Conservation (phyloP, 2,797 vertebrate genomes). For the Lutjanus campechanus region DNA sequence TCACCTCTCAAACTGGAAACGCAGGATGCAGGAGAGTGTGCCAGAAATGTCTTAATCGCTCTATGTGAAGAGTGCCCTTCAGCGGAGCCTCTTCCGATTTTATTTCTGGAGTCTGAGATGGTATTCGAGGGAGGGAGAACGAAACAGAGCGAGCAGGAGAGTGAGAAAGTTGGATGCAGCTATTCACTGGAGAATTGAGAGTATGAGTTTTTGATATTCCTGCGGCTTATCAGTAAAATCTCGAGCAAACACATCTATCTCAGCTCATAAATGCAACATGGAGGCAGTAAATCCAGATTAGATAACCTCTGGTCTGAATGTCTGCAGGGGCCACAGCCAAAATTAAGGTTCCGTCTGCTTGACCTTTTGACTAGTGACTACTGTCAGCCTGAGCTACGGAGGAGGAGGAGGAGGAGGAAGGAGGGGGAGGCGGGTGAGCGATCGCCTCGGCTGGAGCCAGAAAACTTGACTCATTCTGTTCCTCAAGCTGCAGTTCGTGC, state of each 20-base stretch:
- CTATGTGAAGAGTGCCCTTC: slow-evolving; percentile 73
- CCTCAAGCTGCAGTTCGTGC: slow-evolving; percentile 42
- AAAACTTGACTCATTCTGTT: slow-evolving; percentile 48
- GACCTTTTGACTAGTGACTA: slow-evolving; percentile 63
- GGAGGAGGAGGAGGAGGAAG: not conserved
- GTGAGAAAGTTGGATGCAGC: slow-evolving; percentile 43
- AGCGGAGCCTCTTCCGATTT: slow-evolving; percentile 66
- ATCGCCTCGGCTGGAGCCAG: slow-evolving; percentile 21
- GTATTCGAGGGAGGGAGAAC: slow-evolving; percentile 36
- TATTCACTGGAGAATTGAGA: slow-evolving; percentile 52
- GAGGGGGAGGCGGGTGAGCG: not conserved
- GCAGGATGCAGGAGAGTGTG: slow-evolving; percentile 59
- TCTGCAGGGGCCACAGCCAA: slow-evolving; percentile 52
- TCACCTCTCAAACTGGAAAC: slow-evolving; percentile 72
- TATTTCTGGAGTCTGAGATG: slow-evolving; percentile 66
- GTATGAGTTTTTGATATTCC: slow-evolving; percentile 69
- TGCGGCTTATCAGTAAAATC: slow-evolving; percentile 64
- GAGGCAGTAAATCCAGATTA: slow-evolving; percentile 67
- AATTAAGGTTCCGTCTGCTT: slow-evolving; percentile 56
- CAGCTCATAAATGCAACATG: slow-evolving; percentile 71
- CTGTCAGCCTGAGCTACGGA: slow-evolving; percentile 34
- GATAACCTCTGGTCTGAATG: slow-evolving; percentile 51
- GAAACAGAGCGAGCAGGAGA: slow-evolving; percentile 19
- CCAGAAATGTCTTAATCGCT: slow-evolving; percentile 76
- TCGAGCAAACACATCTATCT: slow-evolving; percentile 60